These are phyloP conservation scores for Burhinus bistriatus DNA, from an alignment of 2,113 vertebrate species.

Conservation along the genomic window DNA sequence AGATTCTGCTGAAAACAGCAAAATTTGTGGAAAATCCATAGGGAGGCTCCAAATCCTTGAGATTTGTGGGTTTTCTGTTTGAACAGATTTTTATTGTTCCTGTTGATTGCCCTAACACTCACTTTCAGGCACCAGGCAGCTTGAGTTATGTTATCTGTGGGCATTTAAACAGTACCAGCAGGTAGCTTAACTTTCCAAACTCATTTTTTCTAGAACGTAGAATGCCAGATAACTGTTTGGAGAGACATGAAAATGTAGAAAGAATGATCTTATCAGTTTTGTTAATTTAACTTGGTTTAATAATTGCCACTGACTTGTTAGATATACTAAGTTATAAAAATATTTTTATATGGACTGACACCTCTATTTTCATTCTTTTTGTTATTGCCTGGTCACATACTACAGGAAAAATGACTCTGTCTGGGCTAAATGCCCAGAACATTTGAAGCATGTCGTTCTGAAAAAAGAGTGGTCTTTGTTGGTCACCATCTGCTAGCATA, in stretches of 20 bases:
- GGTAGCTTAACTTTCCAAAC: constrained; percentile 51
- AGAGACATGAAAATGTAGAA: constrained; percentile 34
- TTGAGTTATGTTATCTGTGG: constrained; percentile 57
- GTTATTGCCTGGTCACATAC: constrained; percentile 74
- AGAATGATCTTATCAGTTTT: constrained; percentile 55
- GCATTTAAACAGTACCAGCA: constrained; percentile 62
- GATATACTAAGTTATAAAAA: constrained; percentile 74
- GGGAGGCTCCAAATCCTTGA: constrained; percentile 42
- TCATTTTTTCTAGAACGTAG: constrained; percentile 5
- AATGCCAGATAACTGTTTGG: constrained; percentile 36
- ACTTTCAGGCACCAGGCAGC: constrained; percentile 37
- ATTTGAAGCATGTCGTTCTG: constrained; percentile 74
- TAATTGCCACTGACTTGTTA: constrained; percentile 69
- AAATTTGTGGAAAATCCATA: constrained; percentile 51
- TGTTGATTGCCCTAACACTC: constrained; percentile 57
- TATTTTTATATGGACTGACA: constrained; percentile 78
- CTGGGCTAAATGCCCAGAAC: constrained; percentile 81
- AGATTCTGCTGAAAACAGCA: constrained; percentile 52
- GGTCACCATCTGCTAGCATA: constrained; percentile 77
- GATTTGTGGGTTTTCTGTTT: constrained; percentile 62
- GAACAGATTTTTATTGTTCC: constrained; percentile 60
- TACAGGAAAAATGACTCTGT: constrained; percentile 81
- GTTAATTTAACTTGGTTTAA: constrained; percentile 70
- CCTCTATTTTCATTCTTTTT: constrained; percentile 76
- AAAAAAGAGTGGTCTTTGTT: constrained; percentile 86